A percentile compares a stretch with the other conserved stretches of the same genome.
Conservation (phyloP, 2,113 vertebrate species). For the Colossoma macropomum region DNA sequence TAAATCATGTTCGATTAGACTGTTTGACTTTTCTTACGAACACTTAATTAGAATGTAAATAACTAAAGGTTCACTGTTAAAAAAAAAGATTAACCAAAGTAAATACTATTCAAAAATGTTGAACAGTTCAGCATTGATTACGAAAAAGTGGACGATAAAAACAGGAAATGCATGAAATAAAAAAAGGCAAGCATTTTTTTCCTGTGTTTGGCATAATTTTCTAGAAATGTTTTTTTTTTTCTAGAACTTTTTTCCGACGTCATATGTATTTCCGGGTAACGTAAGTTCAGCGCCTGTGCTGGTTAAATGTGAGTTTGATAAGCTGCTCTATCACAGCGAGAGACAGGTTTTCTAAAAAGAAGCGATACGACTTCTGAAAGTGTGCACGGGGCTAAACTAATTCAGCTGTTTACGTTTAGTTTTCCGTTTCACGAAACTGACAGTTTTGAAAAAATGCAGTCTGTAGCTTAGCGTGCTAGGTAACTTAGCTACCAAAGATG, state of each 20-base stretch:
- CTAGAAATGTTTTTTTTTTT: constrained; percentile 2
- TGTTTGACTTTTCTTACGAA: neutral
- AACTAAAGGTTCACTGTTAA: neutral
- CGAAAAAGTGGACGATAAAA: no score
- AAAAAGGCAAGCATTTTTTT: no score
- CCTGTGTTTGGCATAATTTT: neutral
- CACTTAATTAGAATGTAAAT: neutral
- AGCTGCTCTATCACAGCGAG: neutral
- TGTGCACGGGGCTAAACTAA: neutral
- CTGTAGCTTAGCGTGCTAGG: neutral
- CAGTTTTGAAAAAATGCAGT: neutral
- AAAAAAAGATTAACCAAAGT: neutral
- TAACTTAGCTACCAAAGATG: neutral
- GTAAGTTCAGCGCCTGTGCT: neutral
- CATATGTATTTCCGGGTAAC: constrained; percentile 48
- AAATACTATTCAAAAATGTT: no score
- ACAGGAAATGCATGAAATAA: no score
- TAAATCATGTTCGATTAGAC: neutral
- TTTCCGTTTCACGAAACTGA: neutral
- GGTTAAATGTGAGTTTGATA: neutral
- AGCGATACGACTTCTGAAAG: neutral
- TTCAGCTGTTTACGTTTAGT: neutral
- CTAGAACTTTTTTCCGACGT: constrained; percentile 44
- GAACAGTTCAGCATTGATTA: no score
- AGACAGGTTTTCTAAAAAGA: neutral